Percentiles rank a stretch among this genome's conserved stretches.
Evolutionary conservation across 2,113 vertebrate genomes (phyloP).

Genomic region (Bufo bufo): DNA sequence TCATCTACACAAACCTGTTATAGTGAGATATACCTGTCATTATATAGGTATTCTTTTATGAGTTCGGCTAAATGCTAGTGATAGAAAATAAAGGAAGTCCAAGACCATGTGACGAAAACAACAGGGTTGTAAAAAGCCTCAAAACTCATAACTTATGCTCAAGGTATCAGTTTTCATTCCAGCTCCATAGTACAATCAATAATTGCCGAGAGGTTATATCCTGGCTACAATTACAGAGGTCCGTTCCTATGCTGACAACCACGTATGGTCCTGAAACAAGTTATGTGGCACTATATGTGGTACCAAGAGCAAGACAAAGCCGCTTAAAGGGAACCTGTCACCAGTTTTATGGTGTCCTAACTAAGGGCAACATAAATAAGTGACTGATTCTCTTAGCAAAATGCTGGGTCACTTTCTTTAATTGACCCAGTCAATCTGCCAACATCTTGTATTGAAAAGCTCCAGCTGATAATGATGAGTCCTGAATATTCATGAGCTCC

Average conservation of each 20-base stretch:
- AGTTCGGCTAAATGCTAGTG: not conserved
- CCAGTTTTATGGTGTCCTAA: no score
- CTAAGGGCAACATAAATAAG: no score
- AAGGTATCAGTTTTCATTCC: conserved; percentile 5
- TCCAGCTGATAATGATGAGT: no score
- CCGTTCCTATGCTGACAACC: not conserved
- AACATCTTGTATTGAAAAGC: no score
- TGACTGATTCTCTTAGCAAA: no score
- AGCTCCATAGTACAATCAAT: not conserved
- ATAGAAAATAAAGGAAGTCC: not conserved
- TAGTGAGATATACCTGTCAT: conserved; percentile 5
- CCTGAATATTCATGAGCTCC: no score
- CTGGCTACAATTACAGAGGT: not conserved
- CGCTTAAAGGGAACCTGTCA: no score
- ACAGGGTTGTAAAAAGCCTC: conserved; percentile 10
- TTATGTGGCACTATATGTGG: no score
- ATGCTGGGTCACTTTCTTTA: no score
- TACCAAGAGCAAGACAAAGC: no score
- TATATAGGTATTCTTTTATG: not conserved
- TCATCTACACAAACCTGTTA: not conserved
- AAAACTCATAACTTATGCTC: not conserved
- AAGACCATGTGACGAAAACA: not conserved
- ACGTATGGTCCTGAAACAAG: no score
- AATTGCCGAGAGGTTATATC: not conserved
- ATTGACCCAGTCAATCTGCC: no score